Conservation (phyloP, 1,140 invertebrate species). For the Platyscapa corneri region DNA sequence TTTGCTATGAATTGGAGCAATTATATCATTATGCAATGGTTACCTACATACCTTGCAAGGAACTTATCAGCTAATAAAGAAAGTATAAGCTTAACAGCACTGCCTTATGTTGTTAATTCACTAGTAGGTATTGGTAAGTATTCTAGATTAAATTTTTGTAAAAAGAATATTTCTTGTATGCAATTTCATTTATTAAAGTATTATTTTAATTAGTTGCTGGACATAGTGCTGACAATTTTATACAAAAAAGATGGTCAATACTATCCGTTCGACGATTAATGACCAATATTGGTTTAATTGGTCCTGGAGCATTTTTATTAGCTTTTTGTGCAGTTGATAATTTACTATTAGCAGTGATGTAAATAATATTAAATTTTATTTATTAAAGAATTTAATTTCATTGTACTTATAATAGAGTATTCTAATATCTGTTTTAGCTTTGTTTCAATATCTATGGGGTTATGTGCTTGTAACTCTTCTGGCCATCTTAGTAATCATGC, state of each 20-base stretch:
- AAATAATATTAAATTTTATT: constrained; percentile 64
- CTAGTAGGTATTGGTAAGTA: constrained; percentile 81
- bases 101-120: constrained; percentile 87
- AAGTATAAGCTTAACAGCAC: constrained; percentile 85
- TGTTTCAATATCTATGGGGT: constrained; percentile 85
- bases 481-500: constrained; percentile 88
- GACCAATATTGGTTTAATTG: constrained; percentile 85
- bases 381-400: neutral
- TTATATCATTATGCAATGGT: constrained; percentile 90
- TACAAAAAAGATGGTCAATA: constrained; percentile 81
- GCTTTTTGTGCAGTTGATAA: constrained; percentile 85
- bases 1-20: constrained; percentile 91
- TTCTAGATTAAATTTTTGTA: neutral
- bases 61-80: constrained; percentile 82
- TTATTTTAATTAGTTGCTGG: constrained; percentile 77
- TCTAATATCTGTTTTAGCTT: constrained; percentile 73
- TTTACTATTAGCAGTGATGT: constrained; percentile 82
- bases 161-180: neutral
- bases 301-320: constrained; percentile 83
- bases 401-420: neutral
- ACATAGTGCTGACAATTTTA: constrained; percentile 83
- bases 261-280: constrained; percentile 84
- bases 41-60: constrained; percentile 83
- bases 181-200: constrained; percentile 25
- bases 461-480: constrained; percentile 86